phyloP scores from a whole-genome alignment of 37 sponge, comb jelly and placozoan species.

The Geodia barretti region DNA sequence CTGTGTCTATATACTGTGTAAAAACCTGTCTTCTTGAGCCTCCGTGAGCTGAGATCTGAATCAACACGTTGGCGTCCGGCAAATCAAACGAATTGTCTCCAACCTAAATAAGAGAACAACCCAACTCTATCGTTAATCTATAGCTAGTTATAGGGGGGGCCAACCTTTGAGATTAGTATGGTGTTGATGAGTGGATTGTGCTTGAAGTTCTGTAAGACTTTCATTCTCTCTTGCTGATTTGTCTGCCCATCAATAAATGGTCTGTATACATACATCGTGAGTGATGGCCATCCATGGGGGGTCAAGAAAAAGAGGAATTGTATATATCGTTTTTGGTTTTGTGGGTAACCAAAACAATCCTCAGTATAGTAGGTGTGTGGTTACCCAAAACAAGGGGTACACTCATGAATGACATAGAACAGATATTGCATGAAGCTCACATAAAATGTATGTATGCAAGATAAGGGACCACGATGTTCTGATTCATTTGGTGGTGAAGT shows the following conservation, averaged over 20 bases:
- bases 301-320: no score
- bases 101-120: conserved; percentile 59
- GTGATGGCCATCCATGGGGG: no score
- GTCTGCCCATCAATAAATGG: conserved; percentile 97
- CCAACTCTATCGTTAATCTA: no score
- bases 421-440: no score
- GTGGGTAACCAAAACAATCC: no score
- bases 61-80: conserved; percentile 98
- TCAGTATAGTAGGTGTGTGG: no score
- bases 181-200: conserved; percentile 87
- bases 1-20: not conserved
- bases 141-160: no score
- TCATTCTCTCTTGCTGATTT: conserved; percentile 83
- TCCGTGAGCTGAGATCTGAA: conserved; percentile 98
- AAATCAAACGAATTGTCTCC: conserved; percentile 99
- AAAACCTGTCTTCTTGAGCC: conserved; percentile 96
- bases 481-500: not conserved
- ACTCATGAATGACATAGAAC: no score
- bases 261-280: no score
- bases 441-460: not conserved
- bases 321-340: no score
- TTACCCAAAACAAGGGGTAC: no score
- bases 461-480: not conserved
- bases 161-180: conserved; percentile 96
- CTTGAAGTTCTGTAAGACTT: conserved; percentile 90